Base-by-base conservation (phyloP, 2,888 invertebrate species). In the Aporophyla lueneburgensis region DNA sequence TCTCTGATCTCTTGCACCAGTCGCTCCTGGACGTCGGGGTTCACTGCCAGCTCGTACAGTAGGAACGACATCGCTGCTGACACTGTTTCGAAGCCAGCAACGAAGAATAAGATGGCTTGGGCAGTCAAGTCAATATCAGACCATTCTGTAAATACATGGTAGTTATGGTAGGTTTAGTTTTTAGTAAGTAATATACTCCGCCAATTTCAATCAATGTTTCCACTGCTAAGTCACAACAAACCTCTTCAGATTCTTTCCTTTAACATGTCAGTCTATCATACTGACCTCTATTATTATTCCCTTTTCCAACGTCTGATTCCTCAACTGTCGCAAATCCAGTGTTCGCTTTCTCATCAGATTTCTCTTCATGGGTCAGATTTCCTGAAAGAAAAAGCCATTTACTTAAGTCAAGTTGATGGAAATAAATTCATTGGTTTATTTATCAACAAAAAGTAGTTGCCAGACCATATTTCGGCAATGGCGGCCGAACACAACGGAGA, bases 31-130 rank as follows among this genome's bases (percentile, higher is more conserved):
- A 97, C 90, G 0, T 97, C 97, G 27, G 96, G 96, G 91, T 97
- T 96, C 7, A 97, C 78, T 46, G 97, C 97, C 46, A 98, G 87
- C 89, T 97, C 97, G 66, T 97, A 95, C 0, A 97, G 89, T 0
- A 96, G 87, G 79, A 97, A 97, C 1, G 95, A 91, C 93, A 97
- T 95, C 0, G 94, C 89, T 0, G 93, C 84, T 1, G 96, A 94
- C 1, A 94, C 89, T 0, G 97, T 97, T 54, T 97, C 97, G 58
- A 97, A 97, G 0, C 97, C 97, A 27, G 97, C 97, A 27, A 97
- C 88, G 87, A 97, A 97, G 91, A 97, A 97, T 0, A 97, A 77
- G 5, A 97, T 89, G 0, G 96, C 96, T 89, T 97, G 97, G 0
- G 96, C 95, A 0, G 93, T 86, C 2, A 97, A 89, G 72, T 97